Conservation (phyloP, 2,113 vertebrate genomes). For the Corydoras maculifer region DNA sequence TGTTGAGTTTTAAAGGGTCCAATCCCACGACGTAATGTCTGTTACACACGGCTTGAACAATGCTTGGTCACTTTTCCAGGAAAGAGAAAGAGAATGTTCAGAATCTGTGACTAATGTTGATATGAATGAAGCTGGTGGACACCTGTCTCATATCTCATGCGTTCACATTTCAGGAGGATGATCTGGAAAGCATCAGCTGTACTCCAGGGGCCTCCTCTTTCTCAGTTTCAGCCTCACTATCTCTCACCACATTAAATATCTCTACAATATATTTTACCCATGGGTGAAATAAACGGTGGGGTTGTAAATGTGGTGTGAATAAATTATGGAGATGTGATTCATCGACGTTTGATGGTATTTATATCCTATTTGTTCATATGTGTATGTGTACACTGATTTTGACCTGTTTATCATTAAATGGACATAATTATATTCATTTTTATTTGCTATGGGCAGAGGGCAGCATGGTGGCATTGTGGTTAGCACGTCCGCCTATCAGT, state of each 20-base stretch:
- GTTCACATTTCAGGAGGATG: conserved; percentile 3
- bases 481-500: too few relatives aligned
- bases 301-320: background rate
- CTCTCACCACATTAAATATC: conserved; percentile 8
- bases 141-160: conserved; percentile 36
- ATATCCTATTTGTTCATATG: too few relatives aligned
- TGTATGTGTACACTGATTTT: too few relatives aligned
- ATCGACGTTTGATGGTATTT: background rate
- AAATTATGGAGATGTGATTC: background rate
- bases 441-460: too few relatives aligned
- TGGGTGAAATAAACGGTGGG: conserved; percentile 14
- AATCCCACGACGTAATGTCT: conserved; percentile 27
- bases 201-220: conserved; percentile 5
- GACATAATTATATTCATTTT: too few relatives aligned
- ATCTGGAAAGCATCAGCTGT: conserved; percentile 33
- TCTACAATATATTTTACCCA: conserved; percentile 18
- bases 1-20: conserved; percentile 6
- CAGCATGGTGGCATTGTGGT: too few relatives aligned
- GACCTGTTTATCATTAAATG: too few relatives aligned
- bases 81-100: conserved; percentile 24
- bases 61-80: conserved; percentile 17
- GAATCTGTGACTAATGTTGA: conserved; percentile 41
- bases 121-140: conserved; percentile 22
- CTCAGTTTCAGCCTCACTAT: background rate
- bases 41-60: conserved; percentile 12